Evolutionary conservation across 2,888 invertebrate genomes (phyloP), one percentile per base, ranked within the genome.

Genomic region (Drosophila prolongata): DNA sequence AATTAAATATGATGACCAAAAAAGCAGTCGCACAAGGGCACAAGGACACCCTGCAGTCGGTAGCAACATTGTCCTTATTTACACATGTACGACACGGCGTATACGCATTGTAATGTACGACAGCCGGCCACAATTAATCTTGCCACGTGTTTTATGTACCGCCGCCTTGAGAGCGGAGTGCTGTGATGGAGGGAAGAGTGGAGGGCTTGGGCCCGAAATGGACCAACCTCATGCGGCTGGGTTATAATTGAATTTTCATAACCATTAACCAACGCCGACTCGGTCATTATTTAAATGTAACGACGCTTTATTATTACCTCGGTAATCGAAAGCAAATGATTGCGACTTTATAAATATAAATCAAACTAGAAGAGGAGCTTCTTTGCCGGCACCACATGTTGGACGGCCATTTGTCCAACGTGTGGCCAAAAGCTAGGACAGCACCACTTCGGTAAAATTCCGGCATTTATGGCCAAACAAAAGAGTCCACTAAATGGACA

Each of bases 171-270:
- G 49, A 35, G 16, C 16, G 34, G 16, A 49, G 34, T 34, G 3
- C 34, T 49, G 49, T 3, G 13, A 13, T 5, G 4, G 49, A 49
- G 13, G n/a, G 8, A 11, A 16, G 14, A 24, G 43, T 43, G 37
- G 47, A 43, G 10, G 6, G 30, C 37, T 42, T 5, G 35, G n/a
- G 30, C 8, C 35, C 42, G 40, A 75, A 65, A 68, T 46, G 69
- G 56, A 69, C 84, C 89, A 89, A 76, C 89, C 79, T 73, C 72
- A 54, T 87, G 86, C 68, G 79, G 89, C 75, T 79, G 89, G 79
- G 89, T 89, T 88, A 84, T 89, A 89, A 87, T 87, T 87, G 89
- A 87, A 89, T 89, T 89, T 87, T 89, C 90, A 87, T 89, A 79
- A 89, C 89, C 80, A 79, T 87, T 77, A 79, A 80, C 70, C 85